These are phyloP conservation scores for Scaptomyza cyrtandrae DNA, from an alignment of 2,888 invertebrate species.

Conservation along the genomic window DNA sequence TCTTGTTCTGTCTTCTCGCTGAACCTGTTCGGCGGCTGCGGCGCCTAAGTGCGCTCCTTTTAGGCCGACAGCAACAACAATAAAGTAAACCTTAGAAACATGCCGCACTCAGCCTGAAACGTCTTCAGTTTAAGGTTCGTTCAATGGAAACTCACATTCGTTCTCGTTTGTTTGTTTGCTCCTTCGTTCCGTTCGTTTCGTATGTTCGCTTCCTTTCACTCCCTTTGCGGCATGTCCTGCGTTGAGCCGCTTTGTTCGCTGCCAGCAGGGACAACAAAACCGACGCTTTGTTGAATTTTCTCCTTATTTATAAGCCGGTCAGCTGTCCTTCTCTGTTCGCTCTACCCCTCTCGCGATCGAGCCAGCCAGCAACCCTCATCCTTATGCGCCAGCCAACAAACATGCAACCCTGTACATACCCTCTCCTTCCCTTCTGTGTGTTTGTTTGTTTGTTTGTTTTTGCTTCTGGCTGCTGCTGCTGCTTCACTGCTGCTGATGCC, in stretches of 20 bases:
- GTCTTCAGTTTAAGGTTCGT: slow-evolving; percentile 1
- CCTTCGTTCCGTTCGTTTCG: neutral
- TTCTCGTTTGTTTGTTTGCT: slow-evolving; percentile 23
- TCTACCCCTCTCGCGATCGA: slow-evolving; percentile 2
- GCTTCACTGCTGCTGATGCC: slow-evolving; percentile 13
- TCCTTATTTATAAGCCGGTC: slow-evolving; percentile 44
- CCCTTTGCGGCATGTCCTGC: slow-evolving; percentile 42
- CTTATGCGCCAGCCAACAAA: slow-evolving; percentile 30
- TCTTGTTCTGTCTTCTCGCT: slow-evolving; percentile 8
- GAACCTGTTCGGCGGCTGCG: slow-evolving; percentile 37
- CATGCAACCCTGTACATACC: slow-evolving; percentile 53
- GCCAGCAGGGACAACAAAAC: slow-evolving; percentile 29
- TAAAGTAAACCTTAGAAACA: slow-evolving; percentile 12
- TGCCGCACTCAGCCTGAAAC: slow-evolving; percentile 17
- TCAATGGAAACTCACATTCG: slow-evolving; percentile 13
- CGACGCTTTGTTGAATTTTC: slow-evolving; percentile 49
- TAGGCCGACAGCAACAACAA: neutral
- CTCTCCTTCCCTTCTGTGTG: neutral
- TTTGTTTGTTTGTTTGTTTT: slow-evolving; percentile 12
- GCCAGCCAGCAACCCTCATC: slow-evolving; percentile 50
- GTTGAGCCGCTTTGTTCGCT: slow-evolving; percentile 43
- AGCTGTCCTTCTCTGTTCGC: slow-evolving; percentile 36
- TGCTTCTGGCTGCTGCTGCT: slow-evolving; percentile 17
- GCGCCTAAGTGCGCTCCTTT: slow-evolving; percentile 39
- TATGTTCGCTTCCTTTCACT: slow-evolving; percentile 5